A percentile compares a stretch with the other conserved stretches of the same genome.
Evolutionary conservation across 2,888 invertebrate species (phyloP).

Genomic region (Plagodis pulveraria): DNA sequence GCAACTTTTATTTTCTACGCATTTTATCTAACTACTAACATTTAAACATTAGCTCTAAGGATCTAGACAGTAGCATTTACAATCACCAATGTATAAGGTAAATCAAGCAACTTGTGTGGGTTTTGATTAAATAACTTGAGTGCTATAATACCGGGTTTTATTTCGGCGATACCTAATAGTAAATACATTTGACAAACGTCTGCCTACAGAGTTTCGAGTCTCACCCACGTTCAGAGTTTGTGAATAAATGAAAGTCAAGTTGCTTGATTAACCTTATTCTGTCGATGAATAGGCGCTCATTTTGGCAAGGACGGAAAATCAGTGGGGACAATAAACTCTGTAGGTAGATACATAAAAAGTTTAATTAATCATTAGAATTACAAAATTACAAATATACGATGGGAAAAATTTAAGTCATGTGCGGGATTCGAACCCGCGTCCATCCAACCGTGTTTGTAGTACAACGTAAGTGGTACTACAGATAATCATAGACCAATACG

Average conservation of each 20-base stretch:
- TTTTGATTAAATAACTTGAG: constrained; percentile 70
- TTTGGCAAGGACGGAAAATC: constrained; percentile 41
- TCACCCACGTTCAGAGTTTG: constrained; percentile 59
- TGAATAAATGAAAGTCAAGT: constrained; percentile 55
- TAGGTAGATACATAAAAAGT: constrained; percentile 44
- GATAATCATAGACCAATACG: no score
- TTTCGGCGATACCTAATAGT: constrained; percentile 47
- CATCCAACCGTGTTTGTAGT: no score
- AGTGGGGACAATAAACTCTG: constrained; percentile 66
- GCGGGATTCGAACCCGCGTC: no score
- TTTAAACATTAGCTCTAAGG: constrained; percentile 3
- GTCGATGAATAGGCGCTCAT: constrained; percentile 45
- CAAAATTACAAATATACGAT: no score
- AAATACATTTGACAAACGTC: constrained; percentile 38
- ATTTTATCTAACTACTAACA: not conserved
- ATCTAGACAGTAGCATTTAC: constrained; percentile 7
- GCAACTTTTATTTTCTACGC: not conserved
- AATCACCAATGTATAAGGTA: constrained; percentile 56
- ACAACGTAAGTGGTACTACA: no score
- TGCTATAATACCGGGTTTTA: constrained; percentile 65
- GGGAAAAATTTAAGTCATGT: no score
- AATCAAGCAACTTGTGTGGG: constrained; percentile 83
- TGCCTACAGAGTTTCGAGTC: constrained; percentile 71
- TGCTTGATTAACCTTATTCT: constrained; percentile 79
- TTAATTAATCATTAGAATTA: not conserved